Evolutionary conservation across 2,888 invertebrate genomes (phyloP).

Genomic region (Cynaeus angustus): DNA sequence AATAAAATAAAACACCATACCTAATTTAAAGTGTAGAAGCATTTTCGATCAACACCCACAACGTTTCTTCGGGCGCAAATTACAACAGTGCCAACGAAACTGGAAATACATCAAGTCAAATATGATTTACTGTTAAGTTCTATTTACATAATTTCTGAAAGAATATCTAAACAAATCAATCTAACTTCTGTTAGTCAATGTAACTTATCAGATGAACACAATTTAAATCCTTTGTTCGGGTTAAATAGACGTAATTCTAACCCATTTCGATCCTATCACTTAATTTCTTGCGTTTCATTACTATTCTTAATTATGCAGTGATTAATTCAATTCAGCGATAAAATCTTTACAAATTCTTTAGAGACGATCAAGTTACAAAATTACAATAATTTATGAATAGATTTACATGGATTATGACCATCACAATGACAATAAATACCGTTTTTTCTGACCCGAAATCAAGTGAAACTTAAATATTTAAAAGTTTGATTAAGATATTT

Average conservation of each 20-base stretch:
- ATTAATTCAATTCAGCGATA: slow-evolving; percentile 27
- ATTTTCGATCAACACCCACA: neutral
- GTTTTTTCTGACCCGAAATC: slow-evolving; percentile 13
- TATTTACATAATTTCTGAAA: slow-evolving; percentile 14
- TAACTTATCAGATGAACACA: slow-evolving; percentile 10
- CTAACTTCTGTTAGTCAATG: slow-evolving; percentile 13
- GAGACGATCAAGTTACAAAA: slow-evolving; percentile 24
- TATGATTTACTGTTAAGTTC: slow-evolving; percentile 13
- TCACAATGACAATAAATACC: slow-evolving; percentile 12
- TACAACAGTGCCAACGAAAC: neutral
- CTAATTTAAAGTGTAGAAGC: no score
- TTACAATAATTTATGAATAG: slow-evolving; percentile 33
- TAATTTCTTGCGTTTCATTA: neutral
- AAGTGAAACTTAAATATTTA: slow-evolving; percentile 30
- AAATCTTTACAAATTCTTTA: slow-evolving; percentile 22
- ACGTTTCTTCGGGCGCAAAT: neutral
- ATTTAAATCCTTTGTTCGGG: neutral
- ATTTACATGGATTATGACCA: slow-evolving; percentile 20
- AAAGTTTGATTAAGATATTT: slow-evolving; percentile 36
- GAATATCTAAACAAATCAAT: slow-evolving; percentile 14
- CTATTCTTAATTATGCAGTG: slow-evolving; percentile 11
- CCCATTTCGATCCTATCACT: slow-evolving; percentile 5
- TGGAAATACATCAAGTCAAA: slow-evolving; percentile 4
- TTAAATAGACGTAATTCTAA: slow-evolving; percentile 6
- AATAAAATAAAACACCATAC: no score